Evolutionary conservation across 2,113 vertebrate species (phyloP).

Genomic region (Noturus placidus): DNA sequence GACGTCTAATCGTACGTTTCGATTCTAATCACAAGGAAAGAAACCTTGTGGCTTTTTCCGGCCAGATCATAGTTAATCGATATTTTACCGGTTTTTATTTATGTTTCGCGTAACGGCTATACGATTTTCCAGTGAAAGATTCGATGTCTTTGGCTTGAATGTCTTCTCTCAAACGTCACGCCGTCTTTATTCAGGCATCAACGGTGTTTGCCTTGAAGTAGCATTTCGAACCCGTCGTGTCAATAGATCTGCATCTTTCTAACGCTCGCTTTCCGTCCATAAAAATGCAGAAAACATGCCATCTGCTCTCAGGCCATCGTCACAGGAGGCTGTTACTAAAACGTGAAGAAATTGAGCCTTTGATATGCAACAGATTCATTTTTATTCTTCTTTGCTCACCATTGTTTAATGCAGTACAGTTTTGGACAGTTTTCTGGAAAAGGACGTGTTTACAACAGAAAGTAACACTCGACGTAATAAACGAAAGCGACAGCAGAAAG

Average conservation of each 20-base stretch:
- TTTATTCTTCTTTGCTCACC: neutral
- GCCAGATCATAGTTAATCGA: neutral
- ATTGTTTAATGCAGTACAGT: constrained; percentile 40
- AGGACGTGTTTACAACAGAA: constrained; percentile 23
- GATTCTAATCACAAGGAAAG: neutral
- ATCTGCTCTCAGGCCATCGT: neutral
- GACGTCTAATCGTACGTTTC: neutral
- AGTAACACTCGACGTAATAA: constrained; percentile 31
- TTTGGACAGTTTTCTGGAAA: constrained; percentile 36
- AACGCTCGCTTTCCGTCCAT: neutral
- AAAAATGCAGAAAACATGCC: neutral
- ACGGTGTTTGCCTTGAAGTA: neutral
- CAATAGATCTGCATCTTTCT: neutral
- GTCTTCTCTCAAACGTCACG: neutral
- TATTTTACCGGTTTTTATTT: neutral
- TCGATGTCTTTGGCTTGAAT: neutral
- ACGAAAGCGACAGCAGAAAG: neutral
- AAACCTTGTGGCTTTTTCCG: neutral
- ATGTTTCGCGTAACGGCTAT: neutral
- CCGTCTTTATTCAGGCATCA: neutral
- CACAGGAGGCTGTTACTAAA: neutral
- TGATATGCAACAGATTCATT: constrained; percentile 7
- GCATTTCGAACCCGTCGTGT: neutral
- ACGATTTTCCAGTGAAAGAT: neutral
- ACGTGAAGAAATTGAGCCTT: neutral